These are phyloP conservation scores for Gasterosteus aculeatus DNA, from an alignment of 2,113 vertebrate genomes.

Conservation along the genomic window DNA sequence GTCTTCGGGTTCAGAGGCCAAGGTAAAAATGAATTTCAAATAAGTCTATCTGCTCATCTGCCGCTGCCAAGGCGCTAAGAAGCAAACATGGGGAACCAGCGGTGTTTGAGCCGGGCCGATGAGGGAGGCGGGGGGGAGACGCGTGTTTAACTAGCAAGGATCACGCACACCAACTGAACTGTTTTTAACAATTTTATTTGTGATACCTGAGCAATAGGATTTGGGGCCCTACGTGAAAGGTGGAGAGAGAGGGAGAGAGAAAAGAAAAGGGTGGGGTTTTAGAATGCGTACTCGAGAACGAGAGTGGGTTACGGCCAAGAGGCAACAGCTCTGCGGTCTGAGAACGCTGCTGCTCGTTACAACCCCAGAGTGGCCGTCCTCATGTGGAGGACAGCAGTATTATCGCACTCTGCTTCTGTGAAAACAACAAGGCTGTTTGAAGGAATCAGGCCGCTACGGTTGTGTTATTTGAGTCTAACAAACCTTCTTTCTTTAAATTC, in stretches of 20 bases:
- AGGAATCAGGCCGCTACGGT: slow-evolving; percentile 14
- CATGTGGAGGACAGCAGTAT: slow-evolving; percentile 1
- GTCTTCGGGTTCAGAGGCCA: slow-evolving; percentile 36
- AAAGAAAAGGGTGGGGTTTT: no score
- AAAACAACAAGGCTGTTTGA: slow-evolving; percentile 24
- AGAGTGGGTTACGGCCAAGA: neutral
- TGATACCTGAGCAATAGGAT: no score
- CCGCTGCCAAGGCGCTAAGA: slow-evolving; percentile 20
- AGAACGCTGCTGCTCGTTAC: slow-evolving; percentile 40
- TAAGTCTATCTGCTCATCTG: slow-evolving; percentile 21
- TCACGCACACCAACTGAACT: no score
- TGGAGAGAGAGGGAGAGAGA: no score
- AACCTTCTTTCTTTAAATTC: neutral
- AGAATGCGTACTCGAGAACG: no score
- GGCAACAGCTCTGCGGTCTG: slow-evolving; percentile 8
- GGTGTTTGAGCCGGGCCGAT: neutral
- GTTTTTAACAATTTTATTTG: no score
- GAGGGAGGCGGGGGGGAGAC: slow-evolving; percentile 16
- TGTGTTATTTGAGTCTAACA: slow-evolving; percentile 5
- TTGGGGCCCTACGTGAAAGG: no score
- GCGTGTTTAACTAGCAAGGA: slow-evolving; percentile 30
- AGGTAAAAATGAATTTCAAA: slow-evolving; percentile 31
- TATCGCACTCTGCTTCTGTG: slow-evolving; percentile 20
- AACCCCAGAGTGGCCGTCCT: slow-evolving; percentile 1
- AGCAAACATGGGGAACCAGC: slow-evolving; percentile 27